Evolutionary conservation across 2,888 invertebrate species (phyloP), one percentile per base, ranked within the genome.

Genomic region (Idaea aversata): DNA sequence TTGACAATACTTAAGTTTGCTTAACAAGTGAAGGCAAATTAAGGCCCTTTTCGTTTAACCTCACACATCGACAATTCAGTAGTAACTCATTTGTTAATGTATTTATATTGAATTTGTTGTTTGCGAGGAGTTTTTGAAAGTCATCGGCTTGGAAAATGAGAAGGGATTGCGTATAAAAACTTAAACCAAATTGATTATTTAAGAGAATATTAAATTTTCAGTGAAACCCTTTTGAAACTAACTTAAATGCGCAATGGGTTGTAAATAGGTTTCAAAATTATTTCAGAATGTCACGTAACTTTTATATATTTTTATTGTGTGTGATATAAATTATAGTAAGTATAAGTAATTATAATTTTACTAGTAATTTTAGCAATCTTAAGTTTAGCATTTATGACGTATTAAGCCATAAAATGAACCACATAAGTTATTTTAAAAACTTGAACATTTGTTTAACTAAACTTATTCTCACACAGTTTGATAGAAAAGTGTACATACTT

Each of bases 21-120:
- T 47, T 70, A 68, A 70, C 74, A 73, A 76, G 67, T 68, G 63
- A 63, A 70, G 69, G 70, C 74, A 74, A 77, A 78, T 75, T 76
- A 64, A 63, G 68, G 61, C 15, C 66, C 66, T 64, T 62, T 71
- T 69, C 60, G 57, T 71, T 69, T 60, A 73, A 64, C 69, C 70
- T 76, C 71, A 74, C 74, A 75, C 74, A 72, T 73, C 65, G 57
- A 66, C 66, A 47, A 67, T 64, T 72, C 73, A 69, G 72, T 72
- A 73, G 72, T 68, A 64, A 65, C 57, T 67, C 64, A 67, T 69
- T 72, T 73, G 67, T 69, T 68, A 25, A 25, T 58, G 10, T 58
- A 16, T 58, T 58, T 58, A 34, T n/a, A 47, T 47, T 47, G 47
- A 34, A 59, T 60, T 59, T 59, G 61, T 64, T 15, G 57, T 61